Evolutionary conservation across 2,797 vertebrate genomes (phyloP), one percentile per base, ranked within the genome.

Genomic region (Anolis apletophallus): DNA sequence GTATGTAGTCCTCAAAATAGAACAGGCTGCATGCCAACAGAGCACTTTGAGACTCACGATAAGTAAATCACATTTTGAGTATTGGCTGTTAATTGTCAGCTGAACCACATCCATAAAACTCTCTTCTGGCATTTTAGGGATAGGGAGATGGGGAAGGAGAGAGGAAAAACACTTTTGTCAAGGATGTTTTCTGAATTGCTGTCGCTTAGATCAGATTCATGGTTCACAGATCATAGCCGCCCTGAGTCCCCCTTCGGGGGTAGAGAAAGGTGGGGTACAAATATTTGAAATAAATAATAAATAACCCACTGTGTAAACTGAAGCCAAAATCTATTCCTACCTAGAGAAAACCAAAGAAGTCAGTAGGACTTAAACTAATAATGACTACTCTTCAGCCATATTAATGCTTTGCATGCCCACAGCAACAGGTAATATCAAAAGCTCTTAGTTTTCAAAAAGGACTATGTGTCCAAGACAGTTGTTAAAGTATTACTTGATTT

Each of bases 21-120:
- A 68, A 77, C n/a, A 40, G 80, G 50, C 75, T 8, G 6, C 23
- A n/a, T 68, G 80, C 80, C 80, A 82, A 17, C 50, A 73, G 16
- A 80, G 55, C 81, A 83, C 71, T 74, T 74, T 75, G 36, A 50
- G 21, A 64, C 5, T 59, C 55, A 11, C 23, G 52, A 61, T 82
- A 76, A 76, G 76, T 76, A 82, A 81, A 81, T 82, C 40, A 46
- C 29, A 32, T 76, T 82, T 68, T 54, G 64, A 74, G 46, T 72
- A 64, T 50, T 52, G 55, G 12, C n/a, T 40, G 34, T 77, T 46
- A 21, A 5, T 54, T 73, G 72, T 59, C 71, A 81, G 59, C 46
- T 81, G 50, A 75, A 40, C 21, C 50, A 21, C 11, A 29, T 21
- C 85, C 81, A 40, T n/a, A 54, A 68, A 67, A 55, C 52, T 8